Evolutionary conservation across 2,888 invertebrate species (phyloP).

Genomic region (Campoletis raptor): DNA sequence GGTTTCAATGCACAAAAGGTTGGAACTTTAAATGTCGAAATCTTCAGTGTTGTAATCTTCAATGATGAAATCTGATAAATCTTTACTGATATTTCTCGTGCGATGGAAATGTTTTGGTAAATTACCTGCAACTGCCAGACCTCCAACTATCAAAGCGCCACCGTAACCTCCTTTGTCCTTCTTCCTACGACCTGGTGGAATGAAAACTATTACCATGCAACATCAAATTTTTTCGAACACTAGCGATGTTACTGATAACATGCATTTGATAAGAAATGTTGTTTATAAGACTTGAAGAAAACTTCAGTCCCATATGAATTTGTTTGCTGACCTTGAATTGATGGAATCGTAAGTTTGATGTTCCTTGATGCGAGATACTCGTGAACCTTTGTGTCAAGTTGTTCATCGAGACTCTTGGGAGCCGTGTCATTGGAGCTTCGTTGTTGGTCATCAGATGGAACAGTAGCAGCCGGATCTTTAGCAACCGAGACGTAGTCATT

Average conservation of each 20-base stretch:
- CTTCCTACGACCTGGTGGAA: slow-evolving; percentile 86
- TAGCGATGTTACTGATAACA: neutral
- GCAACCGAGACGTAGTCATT: slow-evolving; percentile 82
- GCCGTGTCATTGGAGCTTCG: slow-evolving; percentile 71
- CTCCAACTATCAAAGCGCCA: slow-evolving; percentile 87
- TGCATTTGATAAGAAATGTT: neutral
- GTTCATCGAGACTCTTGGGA: slow-evolving; percentile 79
- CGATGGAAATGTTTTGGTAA: neutral
- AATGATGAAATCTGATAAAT: neutral
- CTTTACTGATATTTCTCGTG: neutral
- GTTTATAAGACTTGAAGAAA: neutral
- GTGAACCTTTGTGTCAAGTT: slow-evolving; percentile 81
- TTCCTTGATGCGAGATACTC: slow-evolving; percentile 82
- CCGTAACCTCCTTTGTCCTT: slow-evolving; percentile 83
- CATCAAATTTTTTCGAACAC: neutral
- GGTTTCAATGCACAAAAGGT: neutral
- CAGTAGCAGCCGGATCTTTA: slow-evolving; percentile 74
- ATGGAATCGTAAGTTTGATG: slow-evolving; percentile 82
- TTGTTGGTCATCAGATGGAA: slow-evolving; percentile 66
- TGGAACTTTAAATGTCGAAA: neutral
- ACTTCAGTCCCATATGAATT: neutral
- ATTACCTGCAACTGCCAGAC: slow-evolving; percentile 87
- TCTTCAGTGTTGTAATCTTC: too few species aligned
- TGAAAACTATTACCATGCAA: slow-evolving; percentile 32
- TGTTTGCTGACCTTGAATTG: slow-evolving; percentile 80